A percentile compares a stretch with the other conserved stretches of the same genome.
phyloP scores from a whole-genome alignment of 1,140 invertebrate species.

The Stegodyphus dumicola region DNA sequence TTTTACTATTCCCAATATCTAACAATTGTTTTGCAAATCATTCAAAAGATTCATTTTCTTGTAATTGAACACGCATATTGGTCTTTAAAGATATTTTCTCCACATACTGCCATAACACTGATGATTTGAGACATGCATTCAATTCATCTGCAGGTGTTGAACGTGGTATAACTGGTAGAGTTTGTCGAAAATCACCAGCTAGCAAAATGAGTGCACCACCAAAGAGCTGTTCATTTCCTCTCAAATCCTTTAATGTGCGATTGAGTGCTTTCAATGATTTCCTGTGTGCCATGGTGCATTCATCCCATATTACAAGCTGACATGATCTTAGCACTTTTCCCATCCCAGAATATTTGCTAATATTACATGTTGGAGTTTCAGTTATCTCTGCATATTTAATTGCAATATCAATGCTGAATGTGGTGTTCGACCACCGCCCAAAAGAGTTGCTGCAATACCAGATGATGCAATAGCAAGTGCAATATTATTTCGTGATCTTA shows the following conservation, averaged over 20 bases:
- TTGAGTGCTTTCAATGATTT: conserved; percentile 24
- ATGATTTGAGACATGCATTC: conserved; percentile 67
- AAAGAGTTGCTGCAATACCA: conserved; percentile 65
- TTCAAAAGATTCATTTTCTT: conserved; percentile 9
- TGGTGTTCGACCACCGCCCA: conserved; percentile 71
- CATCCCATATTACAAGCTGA: neutral
- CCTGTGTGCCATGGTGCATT: conserved; percentile 16
- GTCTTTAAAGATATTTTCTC: conserved; percentile 41
- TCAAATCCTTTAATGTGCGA: conserved; percentile 24
- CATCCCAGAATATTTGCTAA: too few relatives aligned
- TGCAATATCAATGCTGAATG: conserved; percentile 71
- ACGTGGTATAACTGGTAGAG: conserved; percentile 67
- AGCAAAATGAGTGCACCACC: conserved; percentile 66
- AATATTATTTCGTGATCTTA: conserved; percentile 60
- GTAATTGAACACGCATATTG: conserved; percentile 57
- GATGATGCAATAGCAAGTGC: conserved; percentile 62
- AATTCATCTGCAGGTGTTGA: conserved; percentile 66
- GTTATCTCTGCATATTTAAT: conserved; percentile 63
- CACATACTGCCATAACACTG: conserved; percentile 57
- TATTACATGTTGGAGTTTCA: too few relatives aligned
- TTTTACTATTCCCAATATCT: conserved; percentile 34
- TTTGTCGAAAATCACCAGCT: conserved; percentile 70
- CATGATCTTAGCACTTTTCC: too few relatives aligned
- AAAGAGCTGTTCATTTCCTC: conserved; percentile 40
- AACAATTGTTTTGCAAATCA: conserved; percentile 48